Conservation (phyloP, 1,140 invertebrate species). For the Heliconius himera region DNA sequence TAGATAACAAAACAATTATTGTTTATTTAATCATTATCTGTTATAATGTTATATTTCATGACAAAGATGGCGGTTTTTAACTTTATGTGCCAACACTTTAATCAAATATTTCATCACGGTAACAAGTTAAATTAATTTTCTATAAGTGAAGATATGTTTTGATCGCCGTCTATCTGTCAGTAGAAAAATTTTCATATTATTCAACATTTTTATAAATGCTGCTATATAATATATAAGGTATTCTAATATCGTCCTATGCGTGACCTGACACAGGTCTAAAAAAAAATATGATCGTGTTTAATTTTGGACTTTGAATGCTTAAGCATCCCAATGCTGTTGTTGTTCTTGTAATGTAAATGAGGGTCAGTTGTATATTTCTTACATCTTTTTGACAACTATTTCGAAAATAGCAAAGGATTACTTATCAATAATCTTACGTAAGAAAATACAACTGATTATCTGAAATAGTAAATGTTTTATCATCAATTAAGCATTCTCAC, state of each 20-base stretch:
- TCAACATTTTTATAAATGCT: conserved; percentile 9
- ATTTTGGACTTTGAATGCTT: conserved; percentile 31
- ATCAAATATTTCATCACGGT: not conserved
- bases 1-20: not conserved
- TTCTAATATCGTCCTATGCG: conserved; percentile 45
- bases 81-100: conserved; percentile 8
- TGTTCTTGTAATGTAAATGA: conserved; percentile 23
- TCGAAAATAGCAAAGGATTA: not conserved
- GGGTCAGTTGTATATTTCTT: conserved; percentile 5
- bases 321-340: conserved; percentile 31
- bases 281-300: conserved; percentile 33
- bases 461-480: conserved; percentile 19
- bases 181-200: conserved; percentile 2
- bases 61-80: conserved; percentile 10
- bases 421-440: not conserved
- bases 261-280: conserved; percentile 56
- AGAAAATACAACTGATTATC: conserved; percentile 1
- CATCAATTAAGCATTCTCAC: conserved; percentile 32
- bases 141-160: not conserved
- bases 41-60: conserved; percentile 9
- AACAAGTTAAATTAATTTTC: not conserved
- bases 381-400: not conserved
- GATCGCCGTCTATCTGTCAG: not conserved
- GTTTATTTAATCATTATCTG: not conserved
- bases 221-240: conserved; percentile 21